Evolutionary conservation across 2,113 vertebrate genomes (phyloP), one percentile per base, ranked within the genome.

Genomic region (Cebidichthys violaceus): DNA sequence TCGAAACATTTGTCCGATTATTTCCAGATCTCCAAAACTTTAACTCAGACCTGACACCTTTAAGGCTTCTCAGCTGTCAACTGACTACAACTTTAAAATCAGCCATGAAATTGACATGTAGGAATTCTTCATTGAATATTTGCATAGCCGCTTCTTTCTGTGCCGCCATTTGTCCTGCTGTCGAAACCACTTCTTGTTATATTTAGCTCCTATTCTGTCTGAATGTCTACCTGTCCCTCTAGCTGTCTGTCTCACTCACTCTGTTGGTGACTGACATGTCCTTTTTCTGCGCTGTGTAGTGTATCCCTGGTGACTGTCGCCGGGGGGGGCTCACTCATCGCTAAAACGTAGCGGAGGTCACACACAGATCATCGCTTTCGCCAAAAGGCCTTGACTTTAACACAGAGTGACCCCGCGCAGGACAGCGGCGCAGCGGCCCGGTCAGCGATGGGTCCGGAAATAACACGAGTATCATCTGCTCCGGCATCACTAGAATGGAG

Each of bases 341-440:
- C 84, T 80, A 83, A 88, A 90, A 82, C 86, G 83, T 81, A 79
- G 75, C 90, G 71, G 87, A 90, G 92, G 92, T 93, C 90, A 89
- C 54, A 27, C 84, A 87, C 90, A 90, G 92, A 91, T 93, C 90
- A 88, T 86, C 60, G 83, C 88, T 82, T 84, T 89, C 57, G 87
- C 88, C 90, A 76, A 84, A 84, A 87, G 88, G 88, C 15, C 75
- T 59, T 71, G 90, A 86, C 80, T 89, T 87, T 83, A 91, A 85
- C 84, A 77, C 73, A 39, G 86, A 81, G 85, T 86, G 88, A 86
- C 86, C 89, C 31, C 9, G 9, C 4, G 15, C 83, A 72, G 81
- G 75, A 87, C 76, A n/a, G 82, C 6, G 74, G 60, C 27, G 75
- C 80, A 31, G 75, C 18, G 69, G 70, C 84, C 84, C 33, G 86